Conservation (phyloP, 2,797 vertebrate genomes). For the Coreius guichenoti region DNA sequence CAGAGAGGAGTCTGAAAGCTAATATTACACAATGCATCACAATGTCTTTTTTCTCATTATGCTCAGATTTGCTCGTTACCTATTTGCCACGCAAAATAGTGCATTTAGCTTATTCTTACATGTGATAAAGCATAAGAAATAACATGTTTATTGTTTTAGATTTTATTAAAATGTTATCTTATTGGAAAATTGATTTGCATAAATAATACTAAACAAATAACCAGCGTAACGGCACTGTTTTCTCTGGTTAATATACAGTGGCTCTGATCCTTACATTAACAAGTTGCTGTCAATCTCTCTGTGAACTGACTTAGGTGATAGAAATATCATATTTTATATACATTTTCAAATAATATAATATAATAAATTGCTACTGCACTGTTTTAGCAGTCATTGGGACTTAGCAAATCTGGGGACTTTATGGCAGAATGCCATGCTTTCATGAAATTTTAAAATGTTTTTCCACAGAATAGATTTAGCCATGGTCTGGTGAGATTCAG, state of each 20-base stretch:
- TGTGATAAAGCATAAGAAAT: background rate
- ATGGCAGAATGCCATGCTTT: conserved; percentile 24
- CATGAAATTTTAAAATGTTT: conserved; percentile 68
- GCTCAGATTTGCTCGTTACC: background rate
- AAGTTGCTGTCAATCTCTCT: background rate
- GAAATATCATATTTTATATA: too few species aligned
- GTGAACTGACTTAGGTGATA: background rate
- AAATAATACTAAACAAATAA: background rate
- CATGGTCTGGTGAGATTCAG: conserved; percentile 55
- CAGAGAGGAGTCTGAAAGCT: background rate
- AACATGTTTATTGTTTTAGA: background rate
- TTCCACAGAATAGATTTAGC: conserved; percentile 48
- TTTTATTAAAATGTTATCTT: background rate
- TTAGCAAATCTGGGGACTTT: background rate
- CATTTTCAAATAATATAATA: background rate
- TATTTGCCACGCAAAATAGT: background rate
- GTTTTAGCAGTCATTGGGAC: background rate
- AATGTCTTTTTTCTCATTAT: conserved; percentile 1
- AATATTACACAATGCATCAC: background rate
- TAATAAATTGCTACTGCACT: background rate
- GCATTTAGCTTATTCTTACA: background rate
- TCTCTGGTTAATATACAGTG: background rate
- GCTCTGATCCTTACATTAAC: background rate
- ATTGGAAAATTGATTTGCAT: background rate
- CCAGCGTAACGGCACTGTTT: background rate